These are phyloP conservation scores for Cyrtorhinus lividipennis DNA, from an alignment of 1,140 invertebrate genomes.

Conservation along the genomic window DNA sequence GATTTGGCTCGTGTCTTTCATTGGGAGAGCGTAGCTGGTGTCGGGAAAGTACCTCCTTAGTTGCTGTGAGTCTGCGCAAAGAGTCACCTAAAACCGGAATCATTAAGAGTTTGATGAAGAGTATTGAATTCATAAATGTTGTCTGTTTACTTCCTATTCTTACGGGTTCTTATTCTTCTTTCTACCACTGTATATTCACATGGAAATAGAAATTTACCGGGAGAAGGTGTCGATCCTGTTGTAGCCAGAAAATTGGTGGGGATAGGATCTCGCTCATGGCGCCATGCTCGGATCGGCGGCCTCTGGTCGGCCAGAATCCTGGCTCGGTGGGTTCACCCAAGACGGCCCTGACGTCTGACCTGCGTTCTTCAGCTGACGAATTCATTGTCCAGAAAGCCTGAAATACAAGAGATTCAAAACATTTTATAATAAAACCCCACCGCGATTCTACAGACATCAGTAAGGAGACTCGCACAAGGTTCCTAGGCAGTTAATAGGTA, in stretches of 20 bases:
- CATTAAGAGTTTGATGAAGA: no score
- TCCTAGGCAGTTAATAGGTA: no score
- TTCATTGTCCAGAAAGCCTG: neutral
- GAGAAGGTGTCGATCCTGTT: neutral
- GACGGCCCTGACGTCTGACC: conserved; percentile 13
- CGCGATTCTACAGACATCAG: no score
- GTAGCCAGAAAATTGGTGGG: neutral
- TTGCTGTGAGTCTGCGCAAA: neutral
- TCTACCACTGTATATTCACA: no score
- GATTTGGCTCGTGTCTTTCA: neutral
- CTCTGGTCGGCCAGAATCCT: conserved; percentile 17
- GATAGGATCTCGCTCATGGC: no score
- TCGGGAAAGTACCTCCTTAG: neutral
- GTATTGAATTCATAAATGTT: no score
- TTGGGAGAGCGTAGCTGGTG: neutral
- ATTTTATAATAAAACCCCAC: no score
- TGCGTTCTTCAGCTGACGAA: neutral
- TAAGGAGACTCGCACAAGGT: no score
- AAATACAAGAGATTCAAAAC: no score
- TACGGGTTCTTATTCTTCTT: no score
- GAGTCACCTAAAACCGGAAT: neutral
- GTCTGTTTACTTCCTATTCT: no score
- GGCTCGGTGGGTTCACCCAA: conserved; percentile 9
- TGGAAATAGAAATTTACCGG: no score
- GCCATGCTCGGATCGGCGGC: neutral